These are phyloP conservation scores for Agrypnia vestita DNA, from an alignment of 1,140 invertebrate genomes.

Conservation along the genomic window DNA sequence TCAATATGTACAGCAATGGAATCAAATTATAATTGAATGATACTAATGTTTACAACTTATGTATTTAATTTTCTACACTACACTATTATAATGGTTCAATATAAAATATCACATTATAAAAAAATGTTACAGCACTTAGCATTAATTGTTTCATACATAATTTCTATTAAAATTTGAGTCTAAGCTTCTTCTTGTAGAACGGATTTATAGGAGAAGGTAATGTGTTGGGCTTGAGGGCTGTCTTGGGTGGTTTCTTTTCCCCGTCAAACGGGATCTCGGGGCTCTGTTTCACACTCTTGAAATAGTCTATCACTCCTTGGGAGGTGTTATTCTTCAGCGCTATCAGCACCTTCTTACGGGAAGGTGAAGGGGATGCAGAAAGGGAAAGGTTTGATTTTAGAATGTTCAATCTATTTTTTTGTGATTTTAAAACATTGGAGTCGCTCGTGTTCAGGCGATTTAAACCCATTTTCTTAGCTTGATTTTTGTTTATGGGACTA, in stretches of 20 bases:
- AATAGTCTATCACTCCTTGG: slow-evolving; percentile 81
- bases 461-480: slow-evolving; percentile 52
- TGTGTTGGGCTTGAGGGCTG: slow-evolving; percentile 79
- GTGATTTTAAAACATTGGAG: slow-evolving; percentile 36
- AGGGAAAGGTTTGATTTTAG: slow-evolving; percentile 43
- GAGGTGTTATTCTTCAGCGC: slow-evolving; percentile 78
- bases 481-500: slow-evolving; percentile 51
- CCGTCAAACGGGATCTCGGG: slow-evolving; percentile 84
- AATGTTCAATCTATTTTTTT: slow-evolving; percentile 20
- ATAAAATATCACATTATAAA: too few species aligned
- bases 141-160: too few species aligned
- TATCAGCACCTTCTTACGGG: slow-evolving; percentile 77
- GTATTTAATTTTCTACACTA: too few species aligned
- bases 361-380: slow-evolving; percentile 40
- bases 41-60: too few species aligned
- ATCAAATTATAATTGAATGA: too few species aligned
- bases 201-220: slow-evolving; percentile 84
- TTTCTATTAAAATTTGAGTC: slow-evolving; percentile 48
- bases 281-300: slow-evolving; percentile 78
- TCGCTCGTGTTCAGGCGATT: slow-evolving; percentile 47
- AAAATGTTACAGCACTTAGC: too few species aligned
- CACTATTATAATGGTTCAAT: too few species aligned
- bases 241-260: slow-evolving; percentile 77
- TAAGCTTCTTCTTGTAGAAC: slow-evolving; percentile 77
- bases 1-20: too few species aligned